Evolutionary conservation across 1,140 invertebrate genomes (phyloP).

Genomic region (Ceratosolen solmsi): DNA sequence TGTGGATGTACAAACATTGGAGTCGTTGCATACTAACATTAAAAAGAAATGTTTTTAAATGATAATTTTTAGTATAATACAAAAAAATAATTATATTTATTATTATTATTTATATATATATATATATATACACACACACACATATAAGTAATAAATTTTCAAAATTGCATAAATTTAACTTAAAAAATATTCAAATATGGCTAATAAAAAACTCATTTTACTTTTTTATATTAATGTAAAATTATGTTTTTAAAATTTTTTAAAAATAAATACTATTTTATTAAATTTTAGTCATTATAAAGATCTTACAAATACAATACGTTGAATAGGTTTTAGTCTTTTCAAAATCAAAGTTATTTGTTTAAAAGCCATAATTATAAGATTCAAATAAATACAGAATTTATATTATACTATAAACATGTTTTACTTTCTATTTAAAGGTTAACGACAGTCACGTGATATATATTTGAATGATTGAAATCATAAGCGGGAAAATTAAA

Average conservation of each 20-base stretch:
- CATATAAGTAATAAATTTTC: too few relatives aligned
- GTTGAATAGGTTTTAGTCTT: conserved; percentile 31
- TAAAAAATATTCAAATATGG: too few relatives aligned
- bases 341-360: conserved; percentile 27
- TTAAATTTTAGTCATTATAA: too few relatives aligned
- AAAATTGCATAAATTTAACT: too few relatives aligned
- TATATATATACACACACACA: too few relatives aligned
- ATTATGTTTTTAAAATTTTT: too few relatives aligned
- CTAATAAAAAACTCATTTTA: too few relatives aligned
- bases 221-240: too few relatives aligned
- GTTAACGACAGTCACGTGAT: conserved; percentile 23
- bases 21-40: conserved; percentile 56
- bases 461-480: neutral
- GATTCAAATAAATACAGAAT: neutral
- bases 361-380: conserved; percentile 39
- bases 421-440: conserved; percentile 5
- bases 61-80: neutral
- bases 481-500: neutral
- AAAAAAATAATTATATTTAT: too few relatives aligned
- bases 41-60: conserved; percentile 46
- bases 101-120: too few relatives aligned
- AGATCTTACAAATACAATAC: conserved; percentile 34
- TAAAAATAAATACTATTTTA: too few relatives aligned
- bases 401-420: conserved; percentile 7
- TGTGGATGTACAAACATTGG: conserved; percentile 55